Evolutionary conservation across 1,140 invertebrate species (phyloP), one percentile per base, ranked within the genome.

Genomic region (Augochlora pura): DNA sequence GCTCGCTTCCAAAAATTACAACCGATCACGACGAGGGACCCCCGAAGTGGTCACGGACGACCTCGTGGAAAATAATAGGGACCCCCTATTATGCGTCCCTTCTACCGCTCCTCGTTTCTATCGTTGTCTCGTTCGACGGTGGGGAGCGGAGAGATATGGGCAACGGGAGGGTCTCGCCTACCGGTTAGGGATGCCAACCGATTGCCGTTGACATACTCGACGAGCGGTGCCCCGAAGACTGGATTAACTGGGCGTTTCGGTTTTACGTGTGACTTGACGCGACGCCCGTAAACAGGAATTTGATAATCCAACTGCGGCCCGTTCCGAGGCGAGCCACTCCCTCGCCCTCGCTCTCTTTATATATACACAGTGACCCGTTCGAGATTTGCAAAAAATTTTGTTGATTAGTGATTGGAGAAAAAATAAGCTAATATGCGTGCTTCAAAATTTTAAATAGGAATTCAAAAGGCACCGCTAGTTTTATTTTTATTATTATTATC

Each of bases 1-100:
- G 69, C 64, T 87, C 84, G 88, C 84, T 86, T 84, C 84, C 84
- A 89, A 90, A 90, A 90, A 90, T 90, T 89, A 90, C 88, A 81
- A 85, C 69, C 84, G 80, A 85, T 86, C 77, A 77, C 84, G 73
- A 79, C 66, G 59, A 79, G 81, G 70, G 66, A 49, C 65, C 69
- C 72, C 73, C 57, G 73, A 83, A 76, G 82, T 81, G 79, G 85
- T 86, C 84, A 86, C 75, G 81, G 81, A 84, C 78, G 73, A 84
- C 82, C 81, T 84, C 84, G 77, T 84, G 72, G 74, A 84, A 87
- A 86, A 87, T 86, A 86, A 86, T 86, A 83, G 84, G 81, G 74
- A 73, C 60, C 69, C 63, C 1, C 6, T 6, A 6, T 14, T 52
- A 14, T 14, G 2, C 49, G 0, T 16, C 49, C 16, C 16, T 18